Conservation (phyloP, 2,888 invertebrate genomes). For the Archips xylosteana region DNA sequence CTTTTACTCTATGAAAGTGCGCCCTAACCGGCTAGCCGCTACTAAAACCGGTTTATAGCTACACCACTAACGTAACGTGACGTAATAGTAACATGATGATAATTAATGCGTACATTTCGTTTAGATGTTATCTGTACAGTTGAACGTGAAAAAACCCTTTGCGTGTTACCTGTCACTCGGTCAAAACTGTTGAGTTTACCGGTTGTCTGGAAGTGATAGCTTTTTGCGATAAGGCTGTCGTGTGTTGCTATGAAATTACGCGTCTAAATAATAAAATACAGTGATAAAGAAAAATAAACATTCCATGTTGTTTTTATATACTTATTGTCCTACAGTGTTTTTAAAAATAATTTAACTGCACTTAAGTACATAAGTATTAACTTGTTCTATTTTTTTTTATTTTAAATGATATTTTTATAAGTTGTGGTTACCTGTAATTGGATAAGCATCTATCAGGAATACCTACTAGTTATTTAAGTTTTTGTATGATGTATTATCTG, state of each 20-base stretch:
- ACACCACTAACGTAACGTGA: not conserved
- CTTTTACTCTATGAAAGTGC: no score
- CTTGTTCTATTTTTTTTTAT: no score
- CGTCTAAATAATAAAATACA: not conserved
- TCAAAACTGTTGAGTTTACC: constrained; percentile 22
- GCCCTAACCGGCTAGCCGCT: not conserved
- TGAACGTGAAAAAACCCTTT: constrained; percentile 38
- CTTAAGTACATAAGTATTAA: no score
- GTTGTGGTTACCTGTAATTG: no score
- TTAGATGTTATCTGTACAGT: constrained; percentile 11
- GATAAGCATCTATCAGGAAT: no score
- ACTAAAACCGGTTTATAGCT: not conserved
- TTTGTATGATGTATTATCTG: no score
- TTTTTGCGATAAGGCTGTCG: constrained; percentile 19
- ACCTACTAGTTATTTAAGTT: no score
- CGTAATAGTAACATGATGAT: constrained; percentile 5
- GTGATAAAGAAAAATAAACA: no score
- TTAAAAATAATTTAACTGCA: no score
- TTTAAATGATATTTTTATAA: no score
- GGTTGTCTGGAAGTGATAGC: constrained; percentile 34
- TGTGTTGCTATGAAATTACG: constrained; percentile 1
- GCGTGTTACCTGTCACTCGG: constrained; percentile 38
- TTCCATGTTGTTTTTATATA: no score
- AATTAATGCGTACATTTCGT: constrained; percentile 25
- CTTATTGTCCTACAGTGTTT: no score